Conservation (phyloP, 2,797 vertebrate genomes). For the Rhynchotus rufescens region DNA sequence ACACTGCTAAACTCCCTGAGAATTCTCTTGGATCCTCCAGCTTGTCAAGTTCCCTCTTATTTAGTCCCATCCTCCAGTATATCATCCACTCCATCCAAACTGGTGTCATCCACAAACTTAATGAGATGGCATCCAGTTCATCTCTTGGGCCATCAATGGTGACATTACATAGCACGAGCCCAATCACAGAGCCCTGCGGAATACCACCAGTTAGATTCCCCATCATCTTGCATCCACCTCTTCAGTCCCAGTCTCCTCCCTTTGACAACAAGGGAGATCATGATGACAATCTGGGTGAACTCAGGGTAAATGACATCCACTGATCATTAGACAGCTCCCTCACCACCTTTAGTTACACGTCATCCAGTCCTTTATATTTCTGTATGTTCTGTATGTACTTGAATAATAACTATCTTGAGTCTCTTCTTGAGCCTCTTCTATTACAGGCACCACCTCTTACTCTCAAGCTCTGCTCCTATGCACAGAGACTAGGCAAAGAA, state of each 20-base stretch:
- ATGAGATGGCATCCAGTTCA: not conserved
- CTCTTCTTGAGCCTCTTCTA: not conserved
- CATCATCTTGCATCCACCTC: too few relatives aligned
- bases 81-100: not conserved
- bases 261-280: too few relatives aligned
- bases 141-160: not conserved
- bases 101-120: not conserved
- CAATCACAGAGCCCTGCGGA: not conserved
- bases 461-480: not conserved
- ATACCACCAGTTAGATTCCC: too few relatives aligned
- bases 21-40: not conserved
- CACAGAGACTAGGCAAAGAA: not conserved
- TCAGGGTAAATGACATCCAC: too few relatives aligned
- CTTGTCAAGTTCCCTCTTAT: not conserved
- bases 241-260: too few relatives aligned
- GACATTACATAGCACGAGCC: not conserved
- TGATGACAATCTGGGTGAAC: too few relatives aligned
- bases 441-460: not conserved
- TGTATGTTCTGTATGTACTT: rapidly evolving
- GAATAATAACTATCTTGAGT: not conserved
- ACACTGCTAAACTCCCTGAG: not conserved
- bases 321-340: not conserved
- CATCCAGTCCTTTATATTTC: not conserved
- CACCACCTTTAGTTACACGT: not conserved
- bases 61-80: not conserved